These are phyloP conservation scores for Maniola hyperantus DNA, from an alignment of 2,888 invertebrate species.

Conservation along the genomic window DNA sequence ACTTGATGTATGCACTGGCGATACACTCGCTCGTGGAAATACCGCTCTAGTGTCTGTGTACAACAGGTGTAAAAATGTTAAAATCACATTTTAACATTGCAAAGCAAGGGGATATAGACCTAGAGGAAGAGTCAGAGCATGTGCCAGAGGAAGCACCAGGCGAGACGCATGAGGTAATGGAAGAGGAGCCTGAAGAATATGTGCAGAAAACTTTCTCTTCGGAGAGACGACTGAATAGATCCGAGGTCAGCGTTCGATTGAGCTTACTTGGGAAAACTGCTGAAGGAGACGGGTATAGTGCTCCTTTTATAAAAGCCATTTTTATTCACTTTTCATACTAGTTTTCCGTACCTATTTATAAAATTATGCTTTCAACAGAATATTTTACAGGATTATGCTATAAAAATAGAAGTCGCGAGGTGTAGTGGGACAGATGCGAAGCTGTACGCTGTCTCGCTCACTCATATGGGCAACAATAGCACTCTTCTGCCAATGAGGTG, in stretches of 20 bases:
- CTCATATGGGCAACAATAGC: no score
- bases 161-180: slow-evolving; percentile 33
- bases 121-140: slow-evolving; percentile 12
- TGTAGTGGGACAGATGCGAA: not conserved
- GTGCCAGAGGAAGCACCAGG: slow-evolving; percentile 30
- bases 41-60: no score
- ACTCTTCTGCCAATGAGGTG: no score
- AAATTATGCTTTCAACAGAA: no score
- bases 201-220: slow-evolving; percentile 36
- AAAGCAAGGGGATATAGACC: slow-evolving; percentile 30
- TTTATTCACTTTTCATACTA: not conserved
- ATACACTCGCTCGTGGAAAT: no score
- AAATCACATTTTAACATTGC: slow-evolving; percentile 61
- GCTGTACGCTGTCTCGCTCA: no score
- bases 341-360: no score
- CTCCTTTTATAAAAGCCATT: not conserved
- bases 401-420: no score
- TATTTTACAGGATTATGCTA: no score
- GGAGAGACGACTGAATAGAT: slow-evolving; percentile 50
- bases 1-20: no score
- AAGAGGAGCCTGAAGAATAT: slow-evolving; percentile 38
- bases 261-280: slow-evolving; percentile 73
- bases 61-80: slow-evolving; percentile 51
- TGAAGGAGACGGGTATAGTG: slow-evolving; percentile 68
- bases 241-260: slow-evolving; percentile 64